Base-by-base conservation (phyloP, 2,888 invertebrate species). In the Malthinus seriepunctatus region DNA sequence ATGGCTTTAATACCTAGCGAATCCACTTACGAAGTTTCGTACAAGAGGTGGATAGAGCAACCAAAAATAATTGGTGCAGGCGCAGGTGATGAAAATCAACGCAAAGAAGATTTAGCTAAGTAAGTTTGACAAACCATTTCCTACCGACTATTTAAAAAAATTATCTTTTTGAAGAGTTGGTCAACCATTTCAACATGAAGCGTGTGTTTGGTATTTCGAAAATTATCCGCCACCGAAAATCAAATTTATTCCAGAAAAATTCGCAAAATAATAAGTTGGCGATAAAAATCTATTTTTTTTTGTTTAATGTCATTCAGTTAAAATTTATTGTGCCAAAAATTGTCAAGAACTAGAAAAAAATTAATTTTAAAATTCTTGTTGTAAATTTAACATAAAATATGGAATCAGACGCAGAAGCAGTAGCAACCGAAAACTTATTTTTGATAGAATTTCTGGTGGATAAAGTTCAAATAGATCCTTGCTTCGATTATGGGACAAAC, bases 381-480 rank as follows among this genome's bases (percentile, higher is more conserved):
- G 15, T 31, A 34, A 48, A 44, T 38, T 15, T 39, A 54, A 49
- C 10, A 37, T n/a, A 15, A 70, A 60, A 60, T 15, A 78, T 77
- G 77, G 76, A n/a, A 74, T 52, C 80, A 81, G 69, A n/a, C n/a
- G n/a, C n/a, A n/a, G n/a, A n/a, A n/a, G n/a, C n/a, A n/a, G 71
- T 76, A 58, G 79, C 82, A 44, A 82, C 82, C 55, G 85, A 85
- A 67, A 81, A 84, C 58, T 78, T 86, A 39, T 87, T 87, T 72
- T 80, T 88, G 9, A 76, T 87, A 48, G 88, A 88, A 72, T 86
- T 87, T 67, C 77, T 87, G 8, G 81, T 88, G 10, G 86, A 86
- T 63, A 82, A 80, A 67, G 71, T 78, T n/a, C 56, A 65, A 10
- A 55, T 67, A 39, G 54, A 69, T 32, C 66, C 69, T 2, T 65